phyloP scores from a whole-genome alignment of 2,797 vertebrate genomes.

The Tamandua tetradactyla region DNA sequence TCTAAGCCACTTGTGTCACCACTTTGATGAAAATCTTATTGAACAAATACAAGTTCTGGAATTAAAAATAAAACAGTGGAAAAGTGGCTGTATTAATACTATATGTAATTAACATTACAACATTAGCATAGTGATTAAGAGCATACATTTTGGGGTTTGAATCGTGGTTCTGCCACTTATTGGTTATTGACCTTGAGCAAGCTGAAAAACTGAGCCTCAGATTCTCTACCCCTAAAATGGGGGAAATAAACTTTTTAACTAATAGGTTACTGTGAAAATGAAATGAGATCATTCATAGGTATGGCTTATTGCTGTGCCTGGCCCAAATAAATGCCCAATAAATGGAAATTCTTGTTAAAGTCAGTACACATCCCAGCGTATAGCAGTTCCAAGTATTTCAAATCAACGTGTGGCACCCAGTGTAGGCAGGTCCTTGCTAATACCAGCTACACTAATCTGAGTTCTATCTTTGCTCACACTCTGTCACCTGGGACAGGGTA shows the following conservation, averaged over 20 bases:
- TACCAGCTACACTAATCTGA: background rate
- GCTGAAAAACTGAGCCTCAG: background rate
- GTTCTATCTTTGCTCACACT: background rate
- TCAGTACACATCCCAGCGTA: background rate
- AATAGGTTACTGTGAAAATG: background rate
- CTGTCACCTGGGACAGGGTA: background rate
- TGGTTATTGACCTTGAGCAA: background rate
- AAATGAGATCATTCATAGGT: background rate
- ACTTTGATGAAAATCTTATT: background rate
- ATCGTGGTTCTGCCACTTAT: background rate
- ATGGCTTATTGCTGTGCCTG: background rate
- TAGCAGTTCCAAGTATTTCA: background rate
- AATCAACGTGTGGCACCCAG: background rate
- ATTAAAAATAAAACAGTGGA: background rate
- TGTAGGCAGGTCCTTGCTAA: background rate
- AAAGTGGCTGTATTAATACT: background rate
- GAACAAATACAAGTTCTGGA: background rate
- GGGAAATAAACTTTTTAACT: background rate
- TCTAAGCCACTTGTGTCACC: background rate
- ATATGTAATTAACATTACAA: background rate
- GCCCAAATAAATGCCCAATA: conserved; percentile 39
- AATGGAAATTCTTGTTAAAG: background rate
- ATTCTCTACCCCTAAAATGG: background rate
- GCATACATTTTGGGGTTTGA: background rate
- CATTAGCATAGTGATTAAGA: background rate